These are phyloP conservation scores for Miltochrista miniata DNA, from an alignment of 2,888 invertebrate genomes.

Conservation along the genomic window DNA sequence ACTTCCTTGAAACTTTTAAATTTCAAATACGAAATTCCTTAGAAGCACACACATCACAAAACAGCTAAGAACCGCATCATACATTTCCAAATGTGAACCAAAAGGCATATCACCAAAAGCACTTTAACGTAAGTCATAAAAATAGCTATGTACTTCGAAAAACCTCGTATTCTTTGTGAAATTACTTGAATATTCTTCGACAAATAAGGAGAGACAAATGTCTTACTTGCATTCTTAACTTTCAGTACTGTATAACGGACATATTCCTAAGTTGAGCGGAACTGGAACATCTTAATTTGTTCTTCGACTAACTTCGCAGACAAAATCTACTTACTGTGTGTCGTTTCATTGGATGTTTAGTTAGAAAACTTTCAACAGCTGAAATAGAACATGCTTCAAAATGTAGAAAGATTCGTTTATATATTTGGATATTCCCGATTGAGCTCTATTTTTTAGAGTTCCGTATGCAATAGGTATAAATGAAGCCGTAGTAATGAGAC, in stretches of 20 bases:
- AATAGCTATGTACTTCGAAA: neutral
- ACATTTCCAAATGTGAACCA: too few relatives aligned
- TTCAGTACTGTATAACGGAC: conserved; percentile 19
- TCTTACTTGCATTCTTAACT: neutral
- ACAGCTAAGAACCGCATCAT: too few relatives aligned
- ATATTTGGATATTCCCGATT: too few relatives aligned
- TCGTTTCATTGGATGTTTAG: conserved; percentile 35
- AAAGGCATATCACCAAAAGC: neutral
- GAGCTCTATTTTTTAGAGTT: too few relatives aligned
- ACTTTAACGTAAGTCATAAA: neutral
- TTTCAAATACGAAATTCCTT: too few relatives aligned
- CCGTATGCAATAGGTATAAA: too few relatives aligned
- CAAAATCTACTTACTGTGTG: conserved; percentile 38
- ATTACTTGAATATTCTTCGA: neutral
- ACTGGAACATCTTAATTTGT: conserved; percentile 30
- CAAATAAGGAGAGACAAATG: neutral
- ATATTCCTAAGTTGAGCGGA: conserved; percentile 12
- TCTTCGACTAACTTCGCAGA: conserved; percentile 28
- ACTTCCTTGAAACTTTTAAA: too few relatives aligned
- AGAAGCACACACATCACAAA: too few relatives aligned
- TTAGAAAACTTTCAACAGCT: conserved; percentile 34
- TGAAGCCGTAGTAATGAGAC: too few relatives aligned
- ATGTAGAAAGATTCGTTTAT: conserved; percentile 19
- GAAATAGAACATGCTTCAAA: conserved; percentile 40
- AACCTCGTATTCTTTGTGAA: neutral